A percentile compares a stretch with the other conserved stretches of the same genome.
Evolutionary conservation across 2,888 invertebrate species (phyloP).

Genomic region (Eupithecia inturbata): DNA sequence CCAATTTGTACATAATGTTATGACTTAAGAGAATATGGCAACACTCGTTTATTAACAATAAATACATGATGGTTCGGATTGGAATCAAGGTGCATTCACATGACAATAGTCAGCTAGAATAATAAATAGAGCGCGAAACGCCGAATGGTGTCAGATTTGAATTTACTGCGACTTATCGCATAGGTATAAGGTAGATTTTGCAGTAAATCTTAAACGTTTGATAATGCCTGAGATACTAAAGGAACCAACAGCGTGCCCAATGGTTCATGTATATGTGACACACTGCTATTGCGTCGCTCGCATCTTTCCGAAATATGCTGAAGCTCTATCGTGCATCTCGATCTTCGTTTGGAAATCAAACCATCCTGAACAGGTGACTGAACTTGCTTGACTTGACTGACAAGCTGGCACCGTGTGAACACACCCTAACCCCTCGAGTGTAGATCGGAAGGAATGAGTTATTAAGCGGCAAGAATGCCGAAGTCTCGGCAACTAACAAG

Average conservation of each 20-base stretch:
- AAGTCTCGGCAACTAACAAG: constrained; percentile 1
- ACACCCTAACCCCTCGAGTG: constrained; percentile 38
- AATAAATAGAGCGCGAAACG: too few species aligned
- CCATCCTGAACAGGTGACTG: background rate
- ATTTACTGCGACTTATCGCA: background rate
- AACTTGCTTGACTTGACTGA: too few species aligned
- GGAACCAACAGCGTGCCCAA: background rate
- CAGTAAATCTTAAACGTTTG: background rate
- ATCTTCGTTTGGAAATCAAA: background rate
- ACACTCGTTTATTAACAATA: constrained; percentile 83
- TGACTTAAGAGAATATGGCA: constrained; percentile 84
- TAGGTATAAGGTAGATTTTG: background rate
- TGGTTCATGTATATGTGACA: background rate
- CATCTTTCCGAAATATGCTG: background rate
- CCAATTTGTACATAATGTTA: constrained; percentile 81
- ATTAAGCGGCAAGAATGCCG: constrained; percentile 37
- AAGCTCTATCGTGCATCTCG: background rate
- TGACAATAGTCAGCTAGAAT: constrained; percentile 14
- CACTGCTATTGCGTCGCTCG: background rate
- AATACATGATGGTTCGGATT: constrained; percentile 64
- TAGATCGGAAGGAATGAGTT: constrained; percentile 44
- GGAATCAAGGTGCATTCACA: constrained; percentile 25
- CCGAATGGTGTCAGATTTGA: background rate
- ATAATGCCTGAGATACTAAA: background rate
- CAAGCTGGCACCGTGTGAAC: constrained; percentile 20